Conservation (phyloP, 2,888 invertebrate genomes). For the Sepioteuthis lessoniana region DNA sequence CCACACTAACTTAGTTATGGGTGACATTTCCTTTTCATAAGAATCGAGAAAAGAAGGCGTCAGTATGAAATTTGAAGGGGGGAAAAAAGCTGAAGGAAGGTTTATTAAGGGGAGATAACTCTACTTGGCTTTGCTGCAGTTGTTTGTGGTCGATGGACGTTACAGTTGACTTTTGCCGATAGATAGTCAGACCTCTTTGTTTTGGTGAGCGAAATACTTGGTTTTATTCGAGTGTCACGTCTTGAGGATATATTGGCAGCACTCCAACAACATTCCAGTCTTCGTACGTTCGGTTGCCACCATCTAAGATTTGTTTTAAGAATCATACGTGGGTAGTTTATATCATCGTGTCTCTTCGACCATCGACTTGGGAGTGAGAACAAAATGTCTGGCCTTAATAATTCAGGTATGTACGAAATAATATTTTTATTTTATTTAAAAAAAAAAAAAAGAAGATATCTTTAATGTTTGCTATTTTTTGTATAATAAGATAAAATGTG, state of each 20-base stretch:
- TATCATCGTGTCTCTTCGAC: not conserved
- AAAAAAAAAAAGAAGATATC: no score
- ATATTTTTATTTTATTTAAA: no score
- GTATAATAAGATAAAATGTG: no score
- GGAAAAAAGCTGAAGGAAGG: not conserved
- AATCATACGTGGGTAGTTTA: not conserved
- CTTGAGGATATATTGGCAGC: constrained; percentile 18
- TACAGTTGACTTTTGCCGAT: constrained; percentile 33
- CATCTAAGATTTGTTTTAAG: not conserved
- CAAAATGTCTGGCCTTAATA: constrained; percentile 15
- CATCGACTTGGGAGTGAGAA: not conserved
- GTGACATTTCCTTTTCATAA: not conserved
- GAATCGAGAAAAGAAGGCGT: not conserved
- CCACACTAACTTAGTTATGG: not conserved
- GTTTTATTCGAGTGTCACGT: not conserved
- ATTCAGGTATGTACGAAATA: not conserved
- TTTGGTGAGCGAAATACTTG: not conserved
- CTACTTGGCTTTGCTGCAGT: not conserved
- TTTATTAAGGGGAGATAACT: not conserved
- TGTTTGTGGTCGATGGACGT: not conserved
- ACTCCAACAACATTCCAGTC: not conserved
- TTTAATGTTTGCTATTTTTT: no score
- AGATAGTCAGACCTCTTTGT: not conserved
- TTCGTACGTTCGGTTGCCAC: not conserved
- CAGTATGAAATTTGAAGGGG: not conserved